Percentiles rank a stretch among this genome's conserved stretches.
These are phyloP conservation scores for Agelas oroides DNA, from an alignment of 37 sponge, comb jelly and placozoan species.

Conservation along the genomic window DNA sequence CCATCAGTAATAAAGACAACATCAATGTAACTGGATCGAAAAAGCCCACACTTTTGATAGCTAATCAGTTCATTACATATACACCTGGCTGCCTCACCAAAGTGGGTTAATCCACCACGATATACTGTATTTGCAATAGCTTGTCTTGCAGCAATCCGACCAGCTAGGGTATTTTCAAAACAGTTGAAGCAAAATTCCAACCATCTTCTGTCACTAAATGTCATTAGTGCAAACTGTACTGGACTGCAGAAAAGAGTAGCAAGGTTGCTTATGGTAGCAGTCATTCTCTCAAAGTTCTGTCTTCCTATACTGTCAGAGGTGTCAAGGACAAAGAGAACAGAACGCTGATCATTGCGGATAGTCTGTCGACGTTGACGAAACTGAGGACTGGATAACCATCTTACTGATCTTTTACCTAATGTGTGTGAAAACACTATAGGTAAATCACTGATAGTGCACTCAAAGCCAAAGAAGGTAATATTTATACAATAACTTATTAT, in stretches of 20 bases:
- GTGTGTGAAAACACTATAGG: too few species aligned
- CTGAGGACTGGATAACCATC: too few species aligned
- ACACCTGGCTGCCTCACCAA: constrained; percentile 7
- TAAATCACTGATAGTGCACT: too few species aligned
- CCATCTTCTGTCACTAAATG: neutral
- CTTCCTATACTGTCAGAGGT: constrained; percentile 17
- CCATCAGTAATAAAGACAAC: constrained; percentile 24
- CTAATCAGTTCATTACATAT: neutral
- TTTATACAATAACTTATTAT: too few species aligned
- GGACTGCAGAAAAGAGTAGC: neutral
- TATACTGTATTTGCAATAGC: neutral
- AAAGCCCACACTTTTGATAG: neutral
- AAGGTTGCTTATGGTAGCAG: neutral
- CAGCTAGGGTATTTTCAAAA: neutral
- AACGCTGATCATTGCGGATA: neutral
- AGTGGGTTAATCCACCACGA: neutral
- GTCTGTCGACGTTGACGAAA: too few species aligned
- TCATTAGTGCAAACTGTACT: neutral
- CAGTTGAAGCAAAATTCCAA: constrained; percentile 31
- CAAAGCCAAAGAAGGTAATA: too few species aligned
- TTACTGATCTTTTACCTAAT: too few species aligned
- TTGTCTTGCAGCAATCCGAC: neutral
- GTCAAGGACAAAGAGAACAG: constrained; percentile 24
- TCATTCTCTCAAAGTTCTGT: neutral
- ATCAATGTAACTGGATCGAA: neutral